phyloP scores from a whole-genome alignment of 2,888 invertebrate genomes.

The Eristalis intricaria region DNA sequence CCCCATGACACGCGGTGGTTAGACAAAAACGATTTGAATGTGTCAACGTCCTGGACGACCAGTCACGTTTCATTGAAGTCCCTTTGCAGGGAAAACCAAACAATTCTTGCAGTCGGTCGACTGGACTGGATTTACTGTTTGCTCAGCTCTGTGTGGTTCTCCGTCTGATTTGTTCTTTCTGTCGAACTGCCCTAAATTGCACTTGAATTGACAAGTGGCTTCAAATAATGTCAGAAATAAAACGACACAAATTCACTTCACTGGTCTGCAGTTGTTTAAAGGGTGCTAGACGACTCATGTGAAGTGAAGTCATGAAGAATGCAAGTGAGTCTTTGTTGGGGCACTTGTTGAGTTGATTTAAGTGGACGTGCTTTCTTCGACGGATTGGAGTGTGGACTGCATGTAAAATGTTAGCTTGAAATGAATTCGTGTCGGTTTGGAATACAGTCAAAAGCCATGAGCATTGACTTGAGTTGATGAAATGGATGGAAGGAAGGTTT shows the following conservation, averaged over 20 bases:
- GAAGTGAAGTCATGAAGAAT: no score
- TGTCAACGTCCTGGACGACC: background rate
- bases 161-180: background rate
- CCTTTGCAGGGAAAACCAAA: background rate
- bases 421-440: background rate
- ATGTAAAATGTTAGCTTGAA: background rate
- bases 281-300: background rate
- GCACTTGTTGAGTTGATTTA: background rate
- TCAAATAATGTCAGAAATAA: background rate
- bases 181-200: background rate
- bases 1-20: background rate
- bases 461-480: no score
- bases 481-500: no score
- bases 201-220: background rate
- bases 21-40: background rate
- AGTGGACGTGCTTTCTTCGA: background rate
- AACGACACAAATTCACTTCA: background rate
- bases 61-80: background rate
- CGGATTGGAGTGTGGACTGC: background rate
- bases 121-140: background rate
- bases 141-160: background rate
- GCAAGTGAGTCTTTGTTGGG: background rate
- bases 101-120: background rate
- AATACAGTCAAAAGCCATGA: no score
- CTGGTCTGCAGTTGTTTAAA: background rate